Evolutionary conservation across 2,797 vertebrate species (phyloP).

Genomic region (Tympanoctomys barrerae): DNA sequence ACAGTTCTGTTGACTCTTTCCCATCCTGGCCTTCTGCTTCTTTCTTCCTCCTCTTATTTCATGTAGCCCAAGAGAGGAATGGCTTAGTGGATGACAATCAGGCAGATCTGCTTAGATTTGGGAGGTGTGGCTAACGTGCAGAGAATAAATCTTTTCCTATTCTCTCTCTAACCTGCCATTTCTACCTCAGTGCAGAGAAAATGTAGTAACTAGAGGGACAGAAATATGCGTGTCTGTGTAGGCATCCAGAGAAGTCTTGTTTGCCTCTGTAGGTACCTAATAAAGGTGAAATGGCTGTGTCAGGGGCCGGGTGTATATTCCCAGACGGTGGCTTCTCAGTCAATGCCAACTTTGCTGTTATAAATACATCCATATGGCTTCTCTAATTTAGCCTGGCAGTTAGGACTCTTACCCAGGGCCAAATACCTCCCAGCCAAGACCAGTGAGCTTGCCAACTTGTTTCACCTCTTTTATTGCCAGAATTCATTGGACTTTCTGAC

Average conservation of each 20-base stretch:
- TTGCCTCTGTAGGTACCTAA: neutral
- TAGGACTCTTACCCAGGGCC: neutral
- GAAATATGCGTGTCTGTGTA: neutral
- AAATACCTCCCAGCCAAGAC: slow-evolving; percentile 25
- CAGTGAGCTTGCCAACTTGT: slow-evolving; percentile 14
- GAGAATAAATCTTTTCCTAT: neutral
- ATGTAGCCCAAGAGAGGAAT: too few species aligned
- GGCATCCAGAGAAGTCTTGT: neutral
- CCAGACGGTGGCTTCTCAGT: neutral
- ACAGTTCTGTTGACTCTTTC: neutral
- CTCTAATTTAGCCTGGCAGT: neutral
- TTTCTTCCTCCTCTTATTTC: neutral
- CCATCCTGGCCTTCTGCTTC: neutral
- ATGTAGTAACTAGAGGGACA: neutral
- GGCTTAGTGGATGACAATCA: too few species aligned
- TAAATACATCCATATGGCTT: neutral
- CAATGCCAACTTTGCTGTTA: slow-evolving; percentile 16
- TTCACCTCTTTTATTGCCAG: slow-evolving; percentile 49
- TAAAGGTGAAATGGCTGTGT: neutral
- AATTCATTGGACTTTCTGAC: slow-evolving; percentile 14
- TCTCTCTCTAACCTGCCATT: neutral
- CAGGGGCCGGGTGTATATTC: neutral
- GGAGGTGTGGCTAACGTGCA: neutral
- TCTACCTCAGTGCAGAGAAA: neutral
- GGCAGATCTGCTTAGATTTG: neutral